phyloP scores from a whole-genome alignment of 2,888 invertebrate species.

The Ptychoptera contaminata region DNA sequence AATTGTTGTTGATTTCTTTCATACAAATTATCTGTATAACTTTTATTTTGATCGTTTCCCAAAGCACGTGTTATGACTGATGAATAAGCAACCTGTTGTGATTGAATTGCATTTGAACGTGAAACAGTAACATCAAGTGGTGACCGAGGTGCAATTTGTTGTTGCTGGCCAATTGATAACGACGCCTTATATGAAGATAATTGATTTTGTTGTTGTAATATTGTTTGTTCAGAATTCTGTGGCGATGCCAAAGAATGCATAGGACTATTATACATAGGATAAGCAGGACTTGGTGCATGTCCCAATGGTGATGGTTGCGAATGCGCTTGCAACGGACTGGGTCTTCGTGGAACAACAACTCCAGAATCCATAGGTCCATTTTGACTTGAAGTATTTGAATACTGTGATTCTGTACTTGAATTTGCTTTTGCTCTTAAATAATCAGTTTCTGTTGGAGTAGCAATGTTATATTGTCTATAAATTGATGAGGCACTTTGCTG shows the following conservation, averaged over 20 bases:
- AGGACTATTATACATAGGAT: slow-evolving; percentile 74
- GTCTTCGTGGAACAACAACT: slow-evolving; percentile 43
- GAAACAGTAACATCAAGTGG: slow-evolving; percentile 54
- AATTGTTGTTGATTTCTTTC: slow-evolving; percentile 16
- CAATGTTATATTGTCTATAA: slow-evolving; percentile 47
- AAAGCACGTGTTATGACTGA: slow-evolving; percentile 64
- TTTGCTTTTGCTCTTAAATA: slow-evolving; percentile 44
- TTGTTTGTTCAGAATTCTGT: slow-evolving; percentile 42
- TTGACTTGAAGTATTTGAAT: slow-evolving; percentile 43
- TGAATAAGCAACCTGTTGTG: slow-evolving; percentile 57
- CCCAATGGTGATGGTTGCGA: slow-evolving; percentile 58
- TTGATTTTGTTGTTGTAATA: slow-evolving; percentile 8
- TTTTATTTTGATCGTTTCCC: slow-evolving; percentile 36
- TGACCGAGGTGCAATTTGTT: slow-evolving; percentile 43
- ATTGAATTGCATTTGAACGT: slow-evolving; percentile 38
- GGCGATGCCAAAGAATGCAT: slow-evolving; percentile 61
- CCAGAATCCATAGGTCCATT: slow-evolving; percentile 36
- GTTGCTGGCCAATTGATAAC: not conserved
- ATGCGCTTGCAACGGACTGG: slow-evolving; percentile 50
- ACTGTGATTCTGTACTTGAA: slow-evolving; percentile 44
- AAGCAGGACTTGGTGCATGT: slow-evolving; percentile 62
- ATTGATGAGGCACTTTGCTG: slow-evolving; percentile 33
- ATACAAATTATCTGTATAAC: slow-evolving; percentile 14
- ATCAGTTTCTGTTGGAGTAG: slow-evolving; percentile 41
- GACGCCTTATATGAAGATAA: slow-evolving; percentile 26